phyloP scores from a whole-genome alignment of 1,140 invertebrate genomes.

The Caenorhabditis elegans region DNA sequence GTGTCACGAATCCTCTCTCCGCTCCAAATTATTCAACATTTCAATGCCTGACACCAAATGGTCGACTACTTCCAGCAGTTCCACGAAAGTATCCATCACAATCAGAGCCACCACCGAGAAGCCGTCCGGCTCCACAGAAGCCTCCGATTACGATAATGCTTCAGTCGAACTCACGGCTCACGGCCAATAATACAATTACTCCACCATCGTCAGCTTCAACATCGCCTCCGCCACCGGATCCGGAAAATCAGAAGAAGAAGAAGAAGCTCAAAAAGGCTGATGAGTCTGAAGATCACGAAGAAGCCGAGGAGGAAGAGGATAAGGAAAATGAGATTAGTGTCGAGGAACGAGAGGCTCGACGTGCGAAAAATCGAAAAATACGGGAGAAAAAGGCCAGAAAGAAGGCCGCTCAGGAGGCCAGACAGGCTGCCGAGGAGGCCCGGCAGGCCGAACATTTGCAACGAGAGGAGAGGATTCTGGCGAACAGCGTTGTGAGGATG shows the following conservation, averaged over 20 bases:
- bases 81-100: neutral
- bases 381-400: too few species aligned
- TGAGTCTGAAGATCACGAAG: neutral
- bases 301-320: neutral
- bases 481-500: too few species aligned
- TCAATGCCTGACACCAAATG: neutral
- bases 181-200: neutral
- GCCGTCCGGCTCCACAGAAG: neutral
- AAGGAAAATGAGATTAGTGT: neutral
- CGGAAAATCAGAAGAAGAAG: neutral
- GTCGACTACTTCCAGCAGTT: neutral
- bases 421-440: too few species aligned
- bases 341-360: too few species aligned
- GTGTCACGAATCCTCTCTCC: neutral
- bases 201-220: neutral
- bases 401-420: too few species aligned
- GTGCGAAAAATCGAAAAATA: too few species aligned
- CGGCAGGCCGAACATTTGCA: too few species aligned
- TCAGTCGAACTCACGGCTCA: neutral
- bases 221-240: neutral
- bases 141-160: neutral
- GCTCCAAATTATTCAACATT: neutral
- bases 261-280: neutral
- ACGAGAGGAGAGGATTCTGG: too few species aligned
- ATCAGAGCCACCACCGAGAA: neutral